Evolutionary conservation across 2,888 invertebrate species (phyloP).

Genomic region (Drosophila melanosoma): DNA sequence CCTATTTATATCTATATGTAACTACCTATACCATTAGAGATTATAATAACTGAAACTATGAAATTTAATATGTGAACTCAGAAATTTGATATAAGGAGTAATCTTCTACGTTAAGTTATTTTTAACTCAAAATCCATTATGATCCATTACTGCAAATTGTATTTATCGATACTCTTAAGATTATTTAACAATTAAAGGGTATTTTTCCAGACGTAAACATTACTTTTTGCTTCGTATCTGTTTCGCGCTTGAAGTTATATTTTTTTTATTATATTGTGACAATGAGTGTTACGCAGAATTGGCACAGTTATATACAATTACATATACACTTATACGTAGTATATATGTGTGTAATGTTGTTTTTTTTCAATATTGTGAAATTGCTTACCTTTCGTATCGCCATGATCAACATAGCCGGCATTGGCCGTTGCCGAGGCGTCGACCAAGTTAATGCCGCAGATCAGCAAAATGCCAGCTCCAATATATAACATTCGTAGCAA

Average conservation of each 20-base stretch:
- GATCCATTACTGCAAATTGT: neutral
- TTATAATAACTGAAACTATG: neutral
- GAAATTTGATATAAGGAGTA: neutral
- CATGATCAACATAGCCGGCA: constrained; percentile 84
- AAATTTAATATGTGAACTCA: neutral
- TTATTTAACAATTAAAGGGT: constrained; percentile 16
- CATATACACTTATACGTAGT: neutral
- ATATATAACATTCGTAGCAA: constrained; percentile 31
- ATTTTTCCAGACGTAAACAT: neutral
- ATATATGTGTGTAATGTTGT: neutral
- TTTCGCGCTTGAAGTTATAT: neutral
- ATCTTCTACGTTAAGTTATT: neutral
- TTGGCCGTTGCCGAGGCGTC: constrained; percentile 72
- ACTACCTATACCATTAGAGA: neutral
- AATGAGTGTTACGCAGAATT: constrained; percentile 24
- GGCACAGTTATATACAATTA: constrained; percentile 31
- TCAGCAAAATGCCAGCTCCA: constrained; percentile 58
- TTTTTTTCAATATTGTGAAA: constrained; percentile 46
- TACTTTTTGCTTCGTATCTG: neutral
- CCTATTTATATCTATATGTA: neutral
- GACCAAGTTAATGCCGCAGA: constrained; percentile 50
- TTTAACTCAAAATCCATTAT: no score
- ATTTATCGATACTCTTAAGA: neutral
- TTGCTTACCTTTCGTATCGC: constrained; percentile 84
- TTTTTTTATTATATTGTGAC: constrained; percentile 4